Conservation (phyloP, 2,888 invertebrate genomes). For the Pheosia gnoma region DNA sequence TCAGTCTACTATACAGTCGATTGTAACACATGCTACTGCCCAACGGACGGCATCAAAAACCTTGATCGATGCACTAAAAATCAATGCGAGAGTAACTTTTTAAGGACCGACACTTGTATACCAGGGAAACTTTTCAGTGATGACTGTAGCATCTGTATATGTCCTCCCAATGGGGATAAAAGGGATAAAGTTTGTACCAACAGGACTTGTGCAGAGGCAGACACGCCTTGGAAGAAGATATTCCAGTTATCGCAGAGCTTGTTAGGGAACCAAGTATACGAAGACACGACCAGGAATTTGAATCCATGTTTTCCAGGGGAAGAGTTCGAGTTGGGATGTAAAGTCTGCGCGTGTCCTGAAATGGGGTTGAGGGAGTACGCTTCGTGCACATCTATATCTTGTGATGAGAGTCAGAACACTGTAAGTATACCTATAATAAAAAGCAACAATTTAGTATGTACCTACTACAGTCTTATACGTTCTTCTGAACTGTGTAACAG, state of each 20-base stretch:
- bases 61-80: slow-evolving; percentile 73
- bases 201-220: slow-evolving; percentile 54
- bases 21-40: slow-evolving; percentile 73
- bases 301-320: slow-evolving; percentile 75
- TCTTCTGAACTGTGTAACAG: too few relatives aligned
- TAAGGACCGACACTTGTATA: slow-evolving; percentile 59
- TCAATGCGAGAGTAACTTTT: slow-evolving; percentile 63
- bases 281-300: slow-evolving; percentile 50
- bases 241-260: slow-evolving; percentile 59
- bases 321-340: slow-evolving; percentile 68
- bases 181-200: slow-evolving; percentile 64
- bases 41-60: slow-evolving; percentile 67
- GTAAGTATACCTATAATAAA: slow-evolving; percentile 16
- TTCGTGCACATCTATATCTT: slow-evolving; percentile 55
- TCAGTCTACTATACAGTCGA: slow-evolving; percentile 70
- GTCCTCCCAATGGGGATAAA: slow-evolving; percentile 69
- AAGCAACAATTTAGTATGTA: too few relatives aligned
- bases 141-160: slow-evolving; percentile 75
- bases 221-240: slow-evolving; percentile 58
- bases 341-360: slow-evolving; percentile 73
- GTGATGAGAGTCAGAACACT: slow-evolving; percentile 39
- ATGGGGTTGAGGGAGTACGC: slow-evolving; percentile 69
- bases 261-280: slow-evolving; percentile 41
- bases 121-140: slow-evolving; percentile 70
- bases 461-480: too few relatives aligned